phyloP scores from a whole-genome alignment of 2,113 vertebrate genomes.

The Numida meleagris region DNA sequence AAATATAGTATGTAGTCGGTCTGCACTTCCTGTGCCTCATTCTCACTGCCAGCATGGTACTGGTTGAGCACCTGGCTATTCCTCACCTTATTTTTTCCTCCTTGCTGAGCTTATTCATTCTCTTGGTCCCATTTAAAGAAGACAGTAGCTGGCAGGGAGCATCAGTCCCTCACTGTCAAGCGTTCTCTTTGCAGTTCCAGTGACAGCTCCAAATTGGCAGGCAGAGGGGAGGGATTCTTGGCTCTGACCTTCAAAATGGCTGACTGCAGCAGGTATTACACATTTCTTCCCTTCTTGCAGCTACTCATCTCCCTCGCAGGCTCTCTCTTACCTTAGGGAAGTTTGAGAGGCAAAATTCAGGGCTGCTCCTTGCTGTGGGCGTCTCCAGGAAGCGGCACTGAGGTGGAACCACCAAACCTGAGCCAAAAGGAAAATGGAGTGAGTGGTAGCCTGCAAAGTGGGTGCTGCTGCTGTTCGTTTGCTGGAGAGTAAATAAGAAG shows the following conservation, averaged over 20 bases:
- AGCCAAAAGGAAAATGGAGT: constrained; percentile 36
- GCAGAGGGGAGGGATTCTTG: neutral
- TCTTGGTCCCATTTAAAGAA: constrained; percentile 13
- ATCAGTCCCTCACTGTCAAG: neutral
- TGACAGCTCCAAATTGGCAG: neutral
- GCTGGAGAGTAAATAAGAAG: neutral
- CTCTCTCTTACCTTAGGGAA: neutral
- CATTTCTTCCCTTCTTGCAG: neutral
- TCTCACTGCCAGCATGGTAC: neutral
- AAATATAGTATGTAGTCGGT: neutral
- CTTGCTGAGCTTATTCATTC: neutral
- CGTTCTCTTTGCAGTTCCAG: neutral
- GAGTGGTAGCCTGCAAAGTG: neutral
- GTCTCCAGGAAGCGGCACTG: constrained; percentile 45
- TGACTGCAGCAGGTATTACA: neutral
- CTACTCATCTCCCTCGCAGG: neutral
- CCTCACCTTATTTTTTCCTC: neutral
- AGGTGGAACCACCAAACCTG: constrained; percentile 1
- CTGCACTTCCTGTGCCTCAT: neutral
- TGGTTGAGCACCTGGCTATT: neutral
- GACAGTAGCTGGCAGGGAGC: neutral
- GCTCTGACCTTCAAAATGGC: constrained; percentile 39
- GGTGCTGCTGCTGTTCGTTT: rapidly evolving
- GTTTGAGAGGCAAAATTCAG: constrained; percentile 8
- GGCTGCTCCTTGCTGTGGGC: constrained; percentile 18